A percentile compares a stretch with the other conserved stretches of the same genome.
Evolutionary conservation across 1,140 invertebrate species (phyloP).

Genomic region (Drosophila guanche): DNA sequence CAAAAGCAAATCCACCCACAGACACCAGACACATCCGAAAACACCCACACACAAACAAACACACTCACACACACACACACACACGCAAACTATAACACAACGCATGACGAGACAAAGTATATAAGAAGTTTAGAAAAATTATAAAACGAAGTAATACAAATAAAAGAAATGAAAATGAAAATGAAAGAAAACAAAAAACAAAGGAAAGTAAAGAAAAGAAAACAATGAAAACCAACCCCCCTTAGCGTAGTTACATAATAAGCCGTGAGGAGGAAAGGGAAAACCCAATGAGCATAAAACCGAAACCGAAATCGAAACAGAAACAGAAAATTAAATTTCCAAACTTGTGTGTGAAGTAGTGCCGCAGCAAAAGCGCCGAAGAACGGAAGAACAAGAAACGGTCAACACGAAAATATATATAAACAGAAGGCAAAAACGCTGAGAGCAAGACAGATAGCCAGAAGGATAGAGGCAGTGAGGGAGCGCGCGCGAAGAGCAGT

Average conservation of each 20-base stretch:
- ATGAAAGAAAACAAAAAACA: slow-evolving; percentile 37
- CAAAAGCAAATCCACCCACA: slow-evolving; percentile 51
- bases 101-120: slow-evolving; percentile 79
- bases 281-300: slow-evolving; percentile 46
- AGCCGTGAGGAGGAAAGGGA: slow-evolving; percentile 60
- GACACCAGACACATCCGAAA: slow-evolving; percentile 56
- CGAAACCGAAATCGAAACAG: slow-evolving; percentile 28
- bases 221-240: slow-evolving; percentile 66
- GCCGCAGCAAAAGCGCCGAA: slow-evolving; percentile 46
- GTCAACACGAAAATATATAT: slow-evolving; percentile 34
- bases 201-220: slow-evolving; percentile 51
- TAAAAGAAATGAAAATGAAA: slow-evolving; percentile 25
- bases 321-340: slow-evolving; percentile 55
- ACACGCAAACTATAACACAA: slow-evolving; percentile 57
- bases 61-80: slow-evolving; percentile 41
- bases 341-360: slow-evolving; percentile 60
- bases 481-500: too few relatives aligned
- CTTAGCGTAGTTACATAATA: slow-evolving; percentile 79
- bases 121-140: slow-evolving; percentile 79
- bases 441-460: too few relatives aligned
- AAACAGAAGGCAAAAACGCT: slow-evolving; percentile 47
- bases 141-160: slow-evolving; percentile 66
- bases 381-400: slow-evolving; percentile 35
- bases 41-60: slow-evolving; percentile 41
- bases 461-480: too few relatives aligned